phyloP scores from a whole-genome alignment of 2,888 invertebrate genomes.

The Diarsia brunnea region DNA sequence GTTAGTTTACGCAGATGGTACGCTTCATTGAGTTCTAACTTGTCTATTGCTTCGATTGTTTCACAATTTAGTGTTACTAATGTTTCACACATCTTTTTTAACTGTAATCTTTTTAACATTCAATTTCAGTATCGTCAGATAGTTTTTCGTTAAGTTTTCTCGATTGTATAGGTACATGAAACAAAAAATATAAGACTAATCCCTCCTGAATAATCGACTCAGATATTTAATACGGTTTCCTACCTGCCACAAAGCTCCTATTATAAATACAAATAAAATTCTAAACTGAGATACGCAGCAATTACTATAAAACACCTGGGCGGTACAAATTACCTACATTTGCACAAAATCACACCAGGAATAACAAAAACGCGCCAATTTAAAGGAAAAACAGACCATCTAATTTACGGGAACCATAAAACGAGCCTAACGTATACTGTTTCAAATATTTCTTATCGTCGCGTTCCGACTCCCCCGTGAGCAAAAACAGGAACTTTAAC shows the following conservation, averaged over 20 bases:
- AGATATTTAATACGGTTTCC: constrained; percentile 3
- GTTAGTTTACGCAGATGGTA: constrained; percentile 3
- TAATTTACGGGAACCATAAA: constrained; percentile 68
- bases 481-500: constrained; percentile 86
- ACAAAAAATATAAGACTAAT: neutral
- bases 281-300: constrained; percentile 21
- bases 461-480: constrained; percentile 78
- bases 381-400: constrained; percentile 60
- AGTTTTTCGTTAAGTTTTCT: neutral
- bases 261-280: constrained; percentile 30
- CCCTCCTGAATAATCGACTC: neutral
- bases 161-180: neutral
- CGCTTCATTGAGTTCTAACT: constrained; percentile 2
- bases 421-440: constrained; percentile 76
- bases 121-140: neutral
- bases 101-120: neutral
- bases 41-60: neutral
- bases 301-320: constrained; percentile 45
- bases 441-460: constrained; percentile 84
- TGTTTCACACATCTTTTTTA: neutral
- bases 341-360: constrained; percentile 53
- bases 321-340: constrained; percentile 52
- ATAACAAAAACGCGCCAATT: constrained; percentile 54
- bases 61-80: neutral
- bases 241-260: neutral